Conservation (phyloP, 2,888 invertebrate species). For the Trachelus tabidus region DNA sequence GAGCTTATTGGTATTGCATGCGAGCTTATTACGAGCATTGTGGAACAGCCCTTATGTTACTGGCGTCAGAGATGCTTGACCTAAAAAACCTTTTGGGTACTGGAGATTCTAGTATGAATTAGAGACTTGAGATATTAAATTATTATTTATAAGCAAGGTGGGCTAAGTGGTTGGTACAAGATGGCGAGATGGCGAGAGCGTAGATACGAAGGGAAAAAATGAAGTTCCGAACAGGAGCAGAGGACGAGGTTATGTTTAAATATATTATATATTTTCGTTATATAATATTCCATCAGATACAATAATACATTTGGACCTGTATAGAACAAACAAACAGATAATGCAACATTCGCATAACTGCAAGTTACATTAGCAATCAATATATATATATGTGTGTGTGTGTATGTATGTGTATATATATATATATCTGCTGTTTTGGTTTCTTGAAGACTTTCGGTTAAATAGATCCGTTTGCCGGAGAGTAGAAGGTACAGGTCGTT, state of each 20-base stretch:
- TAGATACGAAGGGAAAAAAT: not conserved
- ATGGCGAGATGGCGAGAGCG: not conserved
- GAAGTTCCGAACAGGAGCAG: not conserved
- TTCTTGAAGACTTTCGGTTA: slow-evolving; percentile 59
- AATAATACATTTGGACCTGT: slow-evolving; percentile 61
- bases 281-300: slow-evolving; percentile 60
- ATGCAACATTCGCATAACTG: slow-evolving; percentile 58
- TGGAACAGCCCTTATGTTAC: slow-evolving; percentile 47
- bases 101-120: not conserved
- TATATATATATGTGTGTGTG: slow-evolving; percentile 42
- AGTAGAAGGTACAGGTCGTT: slow-evolving; percentile 50
- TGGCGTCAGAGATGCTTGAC: slow-evolving; percentile 50
- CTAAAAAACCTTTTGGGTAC: slow-evolving; percentile 27
- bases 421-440: slow-evolving; percentile 36
- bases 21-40: slow-evolving; percentile 21
- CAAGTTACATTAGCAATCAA: slow-evolving; percentile 54
- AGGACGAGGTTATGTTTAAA: slow-evolving; percentile 29
- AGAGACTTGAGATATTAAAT: not conserved
- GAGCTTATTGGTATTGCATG: not conserved
- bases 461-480: slow-evolving; percentile 42
- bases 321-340: slow-evolving; percentile 61
- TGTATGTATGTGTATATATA: slow-evolving; percentile 19
- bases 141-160: not conserved
- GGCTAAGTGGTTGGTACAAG: not conserved
- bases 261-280: slow-evolving; percentile 49